Base-by-base conservation (phyloP, 2,113 vertebrate genomes). In the Pachyramphus minor region DNA sequence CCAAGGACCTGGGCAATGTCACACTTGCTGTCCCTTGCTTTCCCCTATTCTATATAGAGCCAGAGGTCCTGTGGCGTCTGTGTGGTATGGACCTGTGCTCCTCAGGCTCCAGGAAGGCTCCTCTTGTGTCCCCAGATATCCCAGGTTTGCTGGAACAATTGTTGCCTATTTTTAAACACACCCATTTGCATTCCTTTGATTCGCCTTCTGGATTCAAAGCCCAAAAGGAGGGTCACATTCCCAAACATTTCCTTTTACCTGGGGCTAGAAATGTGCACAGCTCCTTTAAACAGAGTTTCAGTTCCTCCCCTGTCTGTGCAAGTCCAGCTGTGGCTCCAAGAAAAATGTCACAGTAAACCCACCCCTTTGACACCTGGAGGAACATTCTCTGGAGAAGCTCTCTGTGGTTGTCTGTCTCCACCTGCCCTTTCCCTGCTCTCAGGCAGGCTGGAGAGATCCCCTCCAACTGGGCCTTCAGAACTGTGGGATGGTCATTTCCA, bases 161-260 rank as follows among this genome's bases (percentile, higher is more conserved):
- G 0, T 5, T 59, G 33, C 33, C 58, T 94, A 79, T 92, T 95
- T 97, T 93, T 95, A 94, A 95, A 83, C 52, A 42, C 7, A 31
- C 55, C 18, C 15, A 91, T 96, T 94, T 96, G 78, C 93, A 88
- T 93, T 93, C 82, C 79, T 96, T 85, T 91, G 71, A 93, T 86
- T 94, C 75, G 44, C 95, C 95, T 95, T 93, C 95, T 96, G 95
- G 55, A 94, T 93, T 79, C 75, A 58, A 90, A 89, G 75, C 88
- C 84, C 95, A 71, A 59, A 86, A 84, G 93, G 76, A 92, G 63
- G 74, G 87, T 85, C 89, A 91, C 0, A 0, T 63, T 96, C 73
- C 50, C 85, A 90, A 93, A 74, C 42, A 60, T 52, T 94, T 95
- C 80, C 75, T 93, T 93, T 87, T 86, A 93, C 91, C 91, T 50